Conservation (phyloP, 2,888 invertebrate genomes). For the Mimas tiliae region DNA sequence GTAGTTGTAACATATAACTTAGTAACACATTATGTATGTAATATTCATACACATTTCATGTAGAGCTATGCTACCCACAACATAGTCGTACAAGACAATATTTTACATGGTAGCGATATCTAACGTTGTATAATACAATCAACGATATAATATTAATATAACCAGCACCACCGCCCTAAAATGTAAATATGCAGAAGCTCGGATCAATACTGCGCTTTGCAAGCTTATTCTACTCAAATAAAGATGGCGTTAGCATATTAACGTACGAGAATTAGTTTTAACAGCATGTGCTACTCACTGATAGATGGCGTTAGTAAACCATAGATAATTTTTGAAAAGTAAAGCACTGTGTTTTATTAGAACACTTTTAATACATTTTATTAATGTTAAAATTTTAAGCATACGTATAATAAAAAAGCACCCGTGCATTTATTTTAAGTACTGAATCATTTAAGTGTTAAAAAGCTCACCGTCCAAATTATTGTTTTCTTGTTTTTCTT, state of each 20-base stretch:
- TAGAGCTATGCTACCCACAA: background rate
- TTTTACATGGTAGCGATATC: background rate
- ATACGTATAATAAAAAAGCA: no score
- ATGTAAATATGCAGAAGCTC: conserved; percentile 21
- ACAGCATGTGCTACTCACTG: conserved; percentile 40
- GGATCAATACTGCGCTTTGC: conserved; percentile 15
- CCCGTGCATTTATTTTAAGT: no score
- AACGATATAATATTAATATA: conserved; percentile 22
- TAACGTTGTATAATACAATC: conserved; percentile 17
- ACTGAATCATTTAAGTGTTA: no score
- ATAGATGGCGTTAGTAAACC: conserved; percentile 49
- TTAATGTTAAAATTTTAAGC: no score
- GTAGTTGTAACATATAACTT: no score
- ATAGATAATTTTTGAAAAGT: background rate
- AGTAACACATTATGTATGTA: background rate
- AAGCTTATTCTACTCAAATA: conserved; percentile 40
- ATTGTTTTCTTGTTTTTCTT: no score
- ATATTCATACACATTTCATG: background rate
- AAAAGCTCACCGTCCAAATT: no score
- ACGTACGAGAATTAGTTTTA: background rate
- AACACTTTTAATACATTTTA: no score
- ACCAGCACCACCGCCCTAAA: conserved; percentile 20
- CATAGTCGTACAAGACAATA: background rate
- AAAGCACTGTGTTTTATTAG: no score
- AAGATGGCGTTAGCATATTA: conserved; percentile 48